A percentile compares a stretch with the other conserved stretches of the same genome.
phyloP scores from a whole-genome alignment of 2,888 invertebrate species.

The Sarcophaga subvicina region DNA sequence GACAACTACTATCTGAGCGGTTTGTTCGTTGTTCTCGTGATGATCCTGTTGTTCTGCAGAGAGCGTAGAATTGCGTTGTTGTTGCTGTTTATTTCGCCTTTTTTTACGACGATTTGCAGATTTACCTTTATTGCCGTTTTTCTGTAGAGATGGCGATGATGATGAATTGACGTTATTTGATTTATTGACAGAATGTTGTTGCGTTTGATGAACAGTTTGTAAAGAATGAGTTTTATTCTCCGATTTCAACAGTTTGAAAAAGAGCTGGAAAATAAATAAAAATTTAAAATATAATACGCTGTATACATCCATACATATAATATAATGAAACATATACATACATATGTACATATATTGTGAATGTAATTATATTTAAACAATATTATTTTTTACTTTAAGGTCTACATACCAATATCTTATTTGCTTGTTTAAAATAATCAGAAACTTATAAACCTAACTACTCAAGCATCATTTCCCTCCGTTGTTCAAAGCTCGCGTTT shows the following conservation, averaged over 20 bases:
- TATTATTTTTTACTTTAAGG: too few relatives aligned
- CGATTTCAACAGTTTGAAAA: constrained; percentile 74
- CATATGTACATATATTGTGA: not conserved
- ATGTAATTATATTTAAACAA: not conserved
- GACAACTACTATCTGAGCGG: constrained; percentile 73
- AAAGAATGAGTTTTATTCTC: constrained; percentile 72
- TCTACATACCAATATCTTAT: too few relatives aligned
- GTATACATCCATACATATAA: not conserved
- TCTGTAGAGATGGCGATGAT: constrained; percentile 73
- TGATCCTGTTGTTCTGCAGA: constrained; percentile 63
- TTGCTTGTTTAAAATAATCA: too few relatives aligned
- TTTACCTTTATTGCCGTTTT: constrained; percentile 73
- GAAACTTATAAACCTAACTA: too few relatives aligned
- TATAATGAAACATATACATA: constrained; percentile 6
- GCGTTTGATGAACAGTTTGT: constrained; percentile 61
- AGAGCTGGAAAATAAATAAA: constrained; percentile 42
- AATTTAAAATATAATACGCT: not conserved
- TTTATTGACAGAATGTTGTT: constrained; percentile 59
- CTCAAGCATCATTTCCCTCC: too few relatives aligned
- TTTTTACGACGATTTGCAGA: constrained; percentile 78
- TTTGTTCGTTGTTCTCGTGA: constrained; percentile 50
- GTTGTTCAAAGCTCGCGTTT: too few relatives aligned
- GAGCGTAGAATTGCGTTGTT: constrained; percentile 61
- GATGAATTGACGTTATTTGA: constrained; percentile 71
- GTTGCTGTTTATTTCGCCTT: constrained; percentile 76